phyloP scores from a whole-genome alignment of 2,888 invertebrate genomes.

The Coremacera marginata region DNA sequence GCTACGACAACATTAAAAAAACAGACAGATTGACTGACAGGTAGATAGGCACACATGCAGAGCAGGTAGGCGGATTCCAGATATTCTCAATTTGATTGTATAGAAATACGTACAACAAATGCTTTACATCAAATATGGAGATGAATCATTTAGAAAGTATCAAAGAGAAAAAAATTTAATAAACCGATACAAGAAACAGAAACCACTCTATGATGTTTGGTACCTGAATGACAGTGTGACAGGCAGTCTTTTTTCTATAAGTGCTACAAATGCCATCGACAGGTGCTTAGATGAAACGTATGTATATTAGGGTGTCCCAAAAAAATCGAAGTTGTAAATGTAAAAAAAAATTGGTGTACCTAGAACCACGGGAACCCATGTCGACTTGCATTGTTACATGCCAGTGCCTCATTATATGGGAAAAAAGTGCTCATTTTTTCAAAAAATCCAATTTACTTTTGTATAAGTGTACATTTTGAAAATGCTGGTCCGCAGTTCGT shows the following conservation, averaged over 20 bases:
- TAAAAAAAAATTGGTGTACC: too few species aligned
- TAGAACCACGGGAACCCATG: too few species aligned
- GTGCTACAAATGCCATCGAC: conserved; percentile 32
- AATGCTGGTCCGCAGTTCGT: too few species aligned
- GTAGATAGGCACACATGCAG: too few species aligned
- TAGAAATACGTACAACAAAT: conserved; percentile 17
- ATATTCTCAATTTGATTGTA: conserved; percentile 17
- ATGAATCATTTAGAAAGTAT: conserved; percentile 40
- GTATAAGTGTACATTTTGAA: too few species aligned
- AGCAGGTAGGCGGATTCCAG: not conserved
- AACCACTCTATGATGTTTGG: not conserved
- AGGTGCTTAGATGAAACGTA: not conserved
- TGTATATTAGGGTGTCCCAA: too few species aligned
- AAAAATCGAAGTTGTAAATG: too few species aligned
- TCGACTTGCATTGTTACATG: too few species aligned
- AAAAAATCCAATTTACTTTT: too few species aligned
- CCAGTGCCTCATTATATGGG: too few species aligned
- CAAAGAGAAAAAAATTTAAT: not conserved
- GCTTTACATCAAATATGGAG: conserved; percentile 23
- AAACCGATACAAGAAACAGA: not conserved
- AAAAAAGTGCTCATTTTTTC: too few species aligned
- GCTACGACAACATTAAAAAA: not conserved
- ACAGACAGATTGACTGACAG: too few species aligned
- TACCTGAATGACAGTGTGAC: not conserved
- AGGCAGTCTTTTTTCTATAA: conserved; percentile 5